Evolutionary conservation across 1,140 invertebrate genomes (phyloP).

Genomic region (Leptopilina boulardi): DNA sequence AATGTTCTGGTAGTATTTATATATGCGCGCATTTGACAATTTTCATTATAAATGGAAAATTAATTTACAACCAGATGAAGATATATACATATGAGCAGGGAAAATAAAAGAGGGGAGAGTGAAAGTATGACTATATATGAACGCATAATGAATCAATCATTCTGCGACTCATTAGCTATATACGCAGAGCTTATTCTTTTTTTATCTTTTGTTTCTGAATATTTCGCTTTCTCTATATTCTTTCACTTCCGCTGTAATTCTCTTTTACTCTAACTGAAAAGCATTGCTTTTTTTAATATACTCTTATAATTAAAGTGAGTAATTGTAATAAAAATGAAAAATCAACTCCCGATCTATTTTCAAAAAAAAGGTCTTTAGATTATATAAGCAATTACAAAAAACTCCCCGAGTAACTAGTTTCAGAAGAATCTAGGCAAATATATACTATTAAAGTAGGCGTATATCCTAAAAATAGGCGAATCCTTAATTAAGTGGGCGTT

Average conservation of each 20-base stretch:
- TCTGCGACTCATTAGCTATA: conserved; percentile 71
- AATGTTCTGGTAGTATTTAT: background rate
- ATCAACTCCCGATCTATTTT: too few species aligned
- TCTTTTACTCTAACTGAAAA: background rate
- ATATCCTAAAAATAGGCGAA: too few species aligned
- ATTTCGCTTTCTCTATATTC: conserved; percentile 36
- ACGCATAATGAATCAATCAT: conserved; percentile 71
- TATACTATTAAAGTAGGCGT: too few species aligned
- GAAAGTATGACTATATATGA: conserved; percentile 61
- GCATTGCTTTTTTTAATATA: too few species aligned
- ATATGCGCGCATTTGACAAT: background rate
- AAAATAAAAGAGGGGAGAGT: conserved; percentile 54
- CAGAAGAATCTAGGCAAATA: too few species aligned
- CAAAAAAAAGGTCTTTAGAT: too few species aligned
- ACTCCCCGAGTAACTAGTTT: too few species aligned
- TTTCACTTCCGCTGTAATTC: conserved; percentile 9
- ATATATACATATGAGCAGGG: conserved; percentile 46
- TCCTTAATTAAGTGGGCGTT: too few species aligned
- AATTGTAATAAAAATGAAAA: too few species aligned
- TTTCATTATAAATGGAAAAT: conserved; percentile 61
- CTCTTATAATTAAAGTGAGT: too few species aligned
- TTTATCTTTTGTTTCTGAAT: conserved; percentile 43
- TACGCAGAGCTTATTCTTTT: conserved; percentile 55
- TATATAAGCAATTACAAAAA: too few species aligned
- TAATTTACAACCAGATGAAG: conserved; percentile 64